Base-by-base conservation (phyloP, 2,797 vertebrate species). In the Tokudaia muenninki region DNA sequence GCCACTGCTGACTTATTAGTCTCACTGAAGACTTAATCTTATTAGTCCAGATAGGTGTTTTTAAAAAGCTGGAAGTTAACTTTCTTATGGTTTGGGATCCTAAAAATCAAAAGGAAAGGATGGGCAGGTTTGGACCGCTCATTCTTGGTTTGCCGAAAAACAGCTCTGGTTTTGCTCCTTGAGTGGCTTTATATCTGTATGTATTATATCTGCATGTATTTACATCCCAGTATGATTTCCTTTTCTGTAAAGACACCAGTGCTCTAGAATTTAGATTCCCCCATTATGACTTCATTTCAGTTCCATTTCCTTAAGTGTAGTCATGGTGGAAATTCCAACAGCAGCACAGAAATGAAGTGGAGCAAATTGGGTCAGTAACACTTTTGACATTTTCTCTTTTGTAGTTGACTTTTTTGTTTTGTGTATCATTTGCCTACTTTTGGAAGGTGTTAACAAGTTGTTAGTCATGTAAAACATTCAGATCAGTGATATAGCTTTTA, bases 351-450 rank as follows among this genome's bases (percentile, higher is more conserved):
- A 41, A 31, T 37, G 4, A 6, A n/a, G 9, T 26, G 1, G 17
- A 21, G 7, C 44, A 79, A 29, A 4, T 82, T 90, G 13, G 77
- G 16, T 67, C 41, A 61, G 12, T 87, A 67, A 44, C 24, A 75
- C 26, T 83, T 13, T 11, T 72, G 31, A 65, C 93, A n/a, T 44
- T 87, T 90, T 17, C 17, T 89, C 52, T 94, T 31, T 61, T 92
- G 57, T 72, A 90, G 26, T 65, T 91, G 55, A 61, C 26, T 47
- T 17, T 87, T 63, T 77, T 84, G 52, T 78, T 50, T 79, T 12
- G 7, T 65, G 70, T 88, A 79, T 72, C 59, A 44, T 91, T 94
- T 92, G 50, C 31, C 86, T 59, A n/a, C 67, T 96, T 92, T 95
- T 74, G 79, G 44, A 26, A 93, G 67, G 22, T 34, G 12, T 59